Evolutionary conservation across 2,113 vertebrate genomes (phyloP), one percentile per base, ranked within the genome.

Genomic region (Eurypyga helias): DNA sequence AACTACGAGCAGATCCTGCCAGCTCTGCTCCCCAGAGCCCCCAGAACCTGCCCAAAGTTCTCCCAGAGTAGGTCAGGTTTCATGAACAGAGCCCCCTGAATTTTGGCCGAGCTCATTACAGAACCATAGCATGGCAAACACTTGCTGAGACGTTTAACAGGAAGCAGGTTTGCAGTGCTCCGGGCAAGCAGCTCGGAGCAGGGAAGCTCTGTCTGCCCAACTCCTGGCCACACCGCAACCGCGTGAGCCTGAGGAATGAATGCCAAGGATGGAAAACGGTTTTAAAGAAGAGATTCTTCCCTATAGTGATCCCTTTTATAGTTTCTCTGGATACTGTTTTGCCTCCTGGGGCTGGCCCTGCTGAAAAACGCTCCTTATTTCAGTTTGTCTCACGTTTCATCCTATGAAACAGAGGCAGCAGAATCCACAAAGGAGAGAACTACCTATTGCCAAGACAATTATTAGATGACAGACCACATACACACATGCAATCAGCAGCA

Each of bases 261-360:
- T 54, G 12, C 26, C 45, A 49, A 67, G 0, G 4, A 7, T 6
- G 25, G n/a, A 58, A 71, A 84, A 5, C 2, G n/a, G n/a, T 41
- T 76, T 79, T 13, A 15, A 24, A 66, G 18, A 17, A 4, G 18
- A 26, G 25, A 51, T 58, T 26, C 28, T 33, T 76, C 55, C 65
- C n/a, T 16, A 0, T 0, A 43, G 16, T 0, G 2, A 33, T 7
- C 41, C 55, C 23, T 62, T 57, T 34, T 4, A 3, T 6, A 28
- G 26, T 65, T 45, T 34, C 29, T n/a, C 36, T 8, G 13, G 58
- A 28, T 77, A 13, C 2, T 1, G 2, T 55, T 46, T 67, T 66
- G 54, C 54, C n/a, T 54, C n/a, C 33, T 26, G 43, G 49, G 24
- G 49, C 55, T 18, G 52, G 51, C 1, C 11, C 60, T 38, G 24